phyloP scores from a whole-genome alignment of 30 jellyfish, hydroid and myxozoan genomes.

The Catostylus mosaicus region DNA sequence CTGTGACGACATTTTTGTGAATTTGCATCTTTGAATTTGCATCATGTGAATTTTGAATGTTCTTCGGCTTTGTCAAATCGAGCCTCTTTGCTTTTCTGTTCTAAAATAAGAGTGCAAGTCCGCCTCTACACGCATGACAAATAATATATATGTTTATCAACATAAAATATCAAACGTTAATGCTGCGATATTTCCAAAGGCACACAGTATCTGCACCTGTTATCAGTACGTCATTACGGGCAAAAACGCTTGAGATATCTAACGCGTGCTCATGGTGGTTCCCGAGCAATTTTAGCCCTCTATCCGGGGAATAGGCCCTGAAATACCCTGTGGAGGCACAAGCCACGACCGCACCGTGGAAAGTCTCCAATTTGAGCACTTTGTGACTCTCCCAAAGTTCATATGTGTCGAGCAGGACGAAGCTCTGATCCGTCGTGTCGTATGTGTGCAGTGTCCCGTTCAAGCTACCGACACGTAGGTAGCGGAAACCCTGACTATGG shows the following conservation, averaged over 20 bases:
- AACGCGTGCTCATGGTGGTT: conserved; percentile 45
- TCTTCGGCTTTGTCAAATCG: too few species aligned
- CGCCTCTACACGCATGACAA: too few species aligned
- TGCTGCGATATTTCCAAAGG: conserved; percentile 50
- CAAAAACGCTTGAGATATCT: conserved; percentile 64
- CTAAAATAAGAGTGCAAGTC: too few species aligned
- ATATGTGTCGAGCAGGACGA: conserved; percentile 70
- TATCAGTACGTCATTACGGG: conserved; percentile 55
- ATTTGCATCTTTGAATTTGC: too few species aligned
- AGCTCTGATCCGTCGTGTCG: conserved; percentile 71
- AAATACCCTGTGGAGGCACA: conserved; percentile 77
- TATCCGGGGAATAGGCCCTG: conserved; percentile 75
- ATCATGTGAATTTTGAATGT: too few species aligned
- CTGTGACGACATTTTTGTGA: too few species aligned
- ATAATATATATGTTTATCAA: background rate
- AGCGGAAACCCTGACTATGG: conserved; percentile 75
- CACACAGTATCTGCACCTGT: conserved; percentile 81
- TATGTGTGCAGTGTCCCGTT: conserved; percentile 64
- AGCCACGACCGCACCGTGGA: conserved; percentile 83
- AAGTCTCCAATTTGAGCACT: conserved; percentile 66
- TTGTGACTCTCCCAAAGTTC: conserved; percentile 72
- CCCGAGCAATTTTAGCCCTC: conserved; percentile 51
- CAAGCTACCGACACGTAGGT: conserved; percentile 83
- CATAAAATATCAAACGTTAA: background rate
- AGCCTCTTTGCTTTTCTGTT: too few species aligned